Evolutionary conservation across 2,113 vertebrate species (phyloP), one percentile per base, ranked within the genome.

Genomic region (Glaucomys volans): DNA sequence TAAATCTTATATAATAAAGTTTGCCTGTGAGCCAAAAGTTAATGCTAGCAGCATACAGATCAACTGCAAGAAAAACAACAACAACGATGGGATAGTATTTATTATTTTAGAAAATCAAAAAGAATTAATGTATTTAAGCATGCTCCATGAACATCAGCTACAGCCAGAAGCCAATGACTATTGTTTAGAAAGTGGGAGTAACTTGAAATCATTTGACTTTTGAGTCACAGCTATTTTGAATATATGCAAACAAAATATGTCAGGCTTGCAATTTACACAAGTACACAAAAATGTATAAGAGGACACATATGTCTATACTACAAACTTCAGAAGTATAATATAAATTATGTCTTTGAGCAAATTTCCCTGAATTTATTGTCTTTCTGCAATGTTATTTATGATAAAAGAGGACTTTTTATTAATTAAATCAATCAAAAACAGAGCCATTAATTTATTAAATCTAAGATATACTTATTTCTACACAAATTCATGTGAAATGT

Each of bases 311-410:
- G 22, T 86, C 67, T 96, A 59, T 30, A 81, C 37, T 66, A 93
- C 40, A 85, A 95, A 50, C 35, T 75, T 85, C 18, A 91, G n/a
- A 64, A 47, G 32, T 62, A 30, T 35, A 67, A 71, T 76, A 89
- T 76, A 64, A 11, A 52, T 67, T 12, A 81, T 7, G 67, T 86
- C 52, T 86, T 89, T 47, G n/a, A 85, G 59, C 17, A 86, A 90
- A 77, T 87, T 86, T 1, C 18, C 4, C 5, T 76, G 57, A 62
- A 62, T 26, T 26, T 10, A 26, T 69, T 86, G 8, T 71, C 66
- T 91, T 89, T 96, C 93, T 82, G n/a, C 2, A 47, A 57, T 72
- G 3, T 93, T 87, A 82, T 77, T 89, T 91, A 71, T 90, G 20
- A 28, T 54, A 83, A 87, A 95, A 87, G 8, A 87, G 2, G 0